Percentiles rank a stretch among this genome's conserved stretches.
phyloP scores from a whole-genome alignment of 1,140 invertebrate species.

The Euborellia annulipes region DNA sequence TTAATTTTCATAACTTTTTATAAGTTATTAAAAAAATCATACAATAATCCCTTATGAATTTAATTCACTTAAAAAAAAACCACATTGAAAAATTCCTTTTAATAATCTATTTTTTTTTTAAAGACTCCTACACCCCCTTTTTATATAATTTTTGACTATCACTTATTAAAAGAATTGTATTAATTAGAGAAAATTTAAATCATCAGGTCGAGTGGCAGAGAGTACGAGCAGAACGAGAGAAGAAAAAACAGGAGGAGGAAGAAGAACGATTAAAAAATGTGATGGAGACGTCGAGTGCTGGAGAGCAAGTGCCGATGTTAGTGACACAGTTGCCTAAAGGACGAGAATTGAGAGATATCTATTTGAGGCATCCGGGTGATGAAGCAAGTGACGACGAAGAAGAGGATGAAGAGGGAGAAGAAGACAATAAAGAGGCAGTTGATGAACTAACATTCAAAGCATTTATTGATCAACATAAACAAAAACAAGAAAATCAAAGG shows the following conservation, averaged over 20 bases:
- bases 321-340: constrained; percentile 35
- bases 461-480: constrained; percentile 24
- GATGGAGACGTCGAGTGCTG: constrained; percentile 7
- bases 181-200: too few relatives aligned
- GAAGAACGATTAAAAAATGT: constrained; percentile 7
- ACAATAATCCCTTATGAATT: too few relatives aligned
- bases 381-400: constrained; percentile 60
- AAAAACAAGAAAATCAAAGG: too few relatives aligned
- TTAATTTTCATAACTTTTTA: too few relatives aligned
- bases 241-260: constrained; percentile 25
- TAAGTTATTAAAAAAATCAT: too few relatives aligned
- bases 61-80: too few relatives aligned
- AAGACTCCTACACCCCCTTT: too few relatives aligned
- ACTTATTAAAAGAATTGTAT: too few relatives aligned
- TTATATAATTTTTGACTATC: too few relatives aligned
- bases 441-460: constrained; percentile 23
- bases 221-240: constrained; percentile 38
- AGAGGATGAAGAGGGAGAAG: constrained; percentile 32
- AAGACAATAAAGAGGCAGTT: constrained; percentile 18
- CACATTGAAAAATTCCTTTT: too few relatives aligned
- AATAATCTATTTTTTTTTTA: too few relatives aligned
- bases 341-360: constrained; percentile 45
- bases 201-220: constrained; percentile 53
- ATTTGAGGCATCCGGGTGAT: constrained; percentile 47
- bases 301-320: constrained; percentile 25